phyloP scores from a whole-genome alignment of 2,888 invertebrate genomes.

The Gibbula magus region DNA sequence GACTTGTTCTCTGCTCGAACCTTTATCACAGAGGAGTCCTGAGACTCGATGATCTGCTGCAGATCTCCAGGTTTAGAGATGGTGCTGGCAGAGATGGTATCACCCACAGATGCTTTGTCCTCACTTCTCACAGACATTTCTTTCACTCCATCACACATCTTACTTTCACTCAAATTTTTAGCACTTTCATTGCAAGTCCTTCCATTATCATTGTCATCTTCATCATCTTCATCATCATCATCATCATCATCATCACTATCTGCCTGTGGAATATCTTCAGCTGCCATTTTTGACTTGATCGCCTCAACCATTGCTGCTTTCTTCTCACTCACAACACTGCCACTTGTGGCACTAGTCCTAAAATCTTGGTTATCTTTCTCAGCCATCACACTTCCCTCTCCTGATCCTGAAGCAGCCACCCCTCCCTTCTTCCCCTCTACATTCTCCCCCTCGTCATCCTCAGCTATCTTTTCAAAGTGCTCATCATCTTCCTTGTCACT shows the following conservation, averaged over 20 bases:
- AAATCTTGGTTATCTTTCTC: conserved; percentile 23
- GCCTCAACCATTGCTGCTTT: conserved; percentile 15
- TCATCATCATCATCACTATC: conserved; percentile 31
- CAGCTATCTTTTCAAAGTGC: conserved; percentile 33
- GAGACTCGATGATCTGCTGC: conserved; percentile 24
- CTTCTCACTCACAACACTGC: not conserved
- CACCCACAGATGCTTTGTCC: not conserved
- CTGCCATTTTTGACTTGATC: conserved; percentile 33
- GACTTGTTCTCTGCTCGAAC: conserved; percentile 8
- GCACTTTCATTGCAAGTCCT: not conserved
- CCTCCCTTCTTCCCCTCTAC: conserved; percentile 37
- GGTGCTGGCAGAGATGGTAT: not conserved
- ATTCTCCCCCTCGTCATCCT: conserved; percentile 39
- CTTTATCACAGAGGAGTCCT: conserved; percentile 22
- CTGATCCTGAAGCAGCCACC: conserved; percentile 10
- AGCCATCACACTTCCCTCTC: conserved; percentile 31
- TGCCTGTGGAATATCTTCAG: conserved; percentile 43
- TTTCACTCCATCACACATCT: conserved; percentile 32
- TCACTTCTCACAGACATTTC: conserved; percentile 18
- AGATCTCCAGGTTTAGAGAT: conserved; percentile 12
- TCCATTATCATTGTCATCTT: not conserved
- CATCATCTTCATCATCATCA: conserved; percentile 35
- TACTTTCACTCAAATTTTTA: not conserved
- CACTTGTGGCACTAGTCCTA: conserved; percentile 28
- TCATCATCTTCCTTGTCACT: conserved; percentile 45